These are phyloP conservation scores for Planococcus citri DNA, from an alignment of 1,140 invertebrate genomes.

Conservation along the genomic window DNA sequence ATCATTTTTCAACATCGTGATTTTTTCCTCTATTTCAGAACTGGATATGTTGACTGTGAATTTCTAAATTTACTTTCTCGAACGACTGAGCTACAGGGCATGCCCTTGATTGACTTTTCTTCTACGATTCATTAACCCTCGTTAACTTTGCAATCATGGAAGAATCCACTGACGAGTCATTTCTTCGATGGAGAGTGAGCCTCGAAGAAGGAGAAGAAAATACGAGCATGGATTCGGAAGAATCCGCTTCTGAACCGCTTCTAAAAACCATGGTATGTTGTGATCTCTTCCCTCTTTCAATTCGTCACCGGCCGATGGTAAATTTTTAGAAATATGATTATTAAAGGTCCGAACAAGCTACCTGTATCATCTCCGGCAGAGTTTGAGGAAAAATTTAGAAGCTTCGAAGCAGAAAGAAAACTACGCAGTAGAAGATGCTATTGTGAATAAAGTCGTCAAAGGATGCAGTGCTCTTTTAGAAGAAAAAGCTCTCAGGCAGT, in stretches of 20 bases:
- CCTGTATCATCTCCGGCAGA: conserved; percentile 23
- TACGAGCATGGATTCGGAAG: neutral
- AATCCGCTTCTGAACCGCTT: neutral
- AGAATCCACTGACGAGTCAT: neutral
- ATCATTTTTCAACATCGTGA: too few relatives aligned
- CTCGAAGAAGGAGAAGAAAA: neutral
- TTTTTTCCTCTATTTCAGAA: too few relatives aligned
- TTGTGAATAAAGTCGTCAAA: conserved; percentile 21
- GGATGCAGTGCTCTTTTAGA: conserved; percentile 24
- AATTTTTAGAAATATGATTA: neutral
- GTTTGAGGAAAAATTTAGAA: conserved; percentile 21
- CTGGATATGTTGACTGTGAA: too few relatives aligned
- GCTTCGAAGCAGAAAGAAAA: conserved; percentile 13
- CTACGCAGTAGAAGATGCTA: neutral
- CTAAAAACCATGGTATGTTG: neutral
- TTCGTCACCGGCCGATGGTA: neutral
- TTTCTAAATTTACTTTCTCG: too few relatives aligned
- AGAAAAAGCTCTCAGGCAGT: conserved; percentile 26
- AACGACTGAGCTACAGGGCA: too few relatives aligned
- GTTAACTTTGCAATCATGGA: neutral
- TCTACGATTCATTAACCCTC: neutral
- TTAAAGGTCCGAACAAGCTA: conserved; percentile 21
- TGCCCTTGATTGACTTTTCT: too few relatives aligned
- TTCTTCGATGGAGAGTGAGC: conserved; percentile 4
- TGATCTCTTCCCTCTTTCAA: neutral